A percentile compares a stretch with the other conserved stretches of the same genome.
phyloP scores from a whole-genome alignment of 2,888 invertebrate species.

The Neocrepidodera transversa region DNA sequence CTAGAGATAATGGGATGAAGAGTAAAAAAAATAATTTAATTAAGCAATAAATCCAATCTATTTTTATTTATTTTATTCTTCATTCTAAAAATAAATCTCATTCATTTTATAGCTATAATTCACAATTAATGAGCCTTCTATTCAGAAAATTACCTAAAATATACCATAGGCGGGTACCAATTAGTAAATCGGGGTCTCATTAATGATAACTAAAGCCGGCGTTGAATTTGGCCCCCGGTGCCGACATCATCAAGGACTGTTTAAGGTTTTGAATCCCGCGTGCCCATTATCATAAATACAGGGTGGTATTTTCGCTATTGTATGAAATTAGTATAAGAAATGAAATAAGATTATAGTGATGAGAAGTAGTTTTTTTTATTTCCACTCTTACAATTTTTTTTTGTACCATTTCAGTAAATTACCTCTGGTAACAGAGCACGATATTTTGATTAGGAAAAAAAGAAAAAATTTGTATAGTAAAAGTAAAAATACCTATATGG shows the following conservation, averaged over 20 bases:
- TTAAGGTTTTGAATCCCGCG: conserved; percentile 8
- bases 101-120: conserved; percentile 5
- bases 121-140: conserved; percentile 6
- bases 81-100: background rate
- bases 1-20: too few relatives aligned
- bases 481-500: too few relatives aligned
- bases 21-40: too few relatives aligned
- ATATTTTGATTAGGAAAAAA: too few relatives aligned
- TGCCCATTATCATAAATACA: conserved; percentile 11
- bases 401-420: too few relatives aligned
- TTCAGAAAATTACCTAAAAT: conserved; percentile 18
- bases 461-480: too few relatives aligned
- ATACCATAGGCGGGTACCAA: conserved; percentile 21
- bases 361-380: background rate
- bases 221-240: conserved; percentile 37
- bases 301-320: conserved; percentile 4
- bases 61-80: too few relatives aligned
- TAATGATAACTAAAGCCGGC: conserved; percentile 32
- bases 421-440: too few relatives aligned
- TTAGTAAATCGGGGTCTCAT: conserved; percentile 33
- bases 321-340: background rate
- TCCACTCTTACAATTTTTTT: too few relatives aligned
- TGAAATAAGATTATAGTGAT: background rate
- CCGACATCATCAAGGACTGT: conserved; percentile 25
- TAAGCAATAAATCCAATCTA: too few relatives aligned